Evolutionary conservation across 2,797 vertebrate genomes (phyloP), one percentile per base, ranked within the genome.

Genomic region (Pangasius djambal): DNA sequence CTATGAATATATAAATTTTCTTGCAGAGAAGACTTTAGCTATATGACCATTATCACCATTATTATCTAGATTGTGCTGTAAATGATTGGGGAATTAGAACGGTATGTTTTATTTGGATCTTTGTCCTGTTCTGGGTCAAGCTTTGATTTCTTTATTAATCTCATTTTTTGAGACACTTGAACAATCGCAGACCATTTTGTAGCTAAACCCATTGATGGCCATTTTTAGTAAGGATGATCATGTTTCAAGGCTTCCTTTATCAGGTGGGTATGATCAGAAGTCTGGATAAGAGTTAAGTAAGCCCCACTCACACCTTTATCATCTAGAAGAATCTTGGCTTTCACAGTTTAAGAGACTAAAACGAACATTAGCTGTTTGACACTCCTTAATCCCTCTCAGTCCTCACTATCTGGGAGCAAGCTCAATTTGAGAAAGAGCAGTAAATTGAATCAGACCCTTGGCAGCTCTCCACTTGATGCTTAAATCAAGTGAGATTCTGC

Each of bases 311-410:
- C 28, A 78, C 25, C 2, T n/a, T 52, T 52, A 37, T 59, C 52
- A 20, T 31, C 31, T 22, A 9, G 18, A n/a, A 16, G 25, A 79
- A 79, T 79, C 77, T 31, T 31, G 50, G 77, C 77, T 55, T 79
- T 20, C n/a, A 20, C 50, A 12, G 50, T 55, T 10, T 79, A 79
- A 79, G 48, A 79, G n/a, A 2, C 7, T 79, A 79, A 31, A 79
- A 12, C 0, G 8, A 75, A 79, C 15, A 34, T 55, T 55, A 79
- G 77, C n/a, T 55, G 50, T 55, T 87, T 79, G 72, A 82, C 81
- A 82, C 74, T 7, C 75, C 65, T 74, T 89, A 85, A 88, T 82
- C 84, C 84, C 59, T 82, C 40, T 79, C 59, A 82, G n/a, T n/a
- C 12, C 9, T 50, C 20, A 75, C 9, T 61, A 70, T 67, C 13